A percentile compares a stretch with the other conserved stretches of the same genome.
These are phyloP conservation scores for Halisarca cf. caerulea DNA, from an alignment of 37 sponge, comb jelly and placozoan genomes.

Conservation along the genomic window DNA sequence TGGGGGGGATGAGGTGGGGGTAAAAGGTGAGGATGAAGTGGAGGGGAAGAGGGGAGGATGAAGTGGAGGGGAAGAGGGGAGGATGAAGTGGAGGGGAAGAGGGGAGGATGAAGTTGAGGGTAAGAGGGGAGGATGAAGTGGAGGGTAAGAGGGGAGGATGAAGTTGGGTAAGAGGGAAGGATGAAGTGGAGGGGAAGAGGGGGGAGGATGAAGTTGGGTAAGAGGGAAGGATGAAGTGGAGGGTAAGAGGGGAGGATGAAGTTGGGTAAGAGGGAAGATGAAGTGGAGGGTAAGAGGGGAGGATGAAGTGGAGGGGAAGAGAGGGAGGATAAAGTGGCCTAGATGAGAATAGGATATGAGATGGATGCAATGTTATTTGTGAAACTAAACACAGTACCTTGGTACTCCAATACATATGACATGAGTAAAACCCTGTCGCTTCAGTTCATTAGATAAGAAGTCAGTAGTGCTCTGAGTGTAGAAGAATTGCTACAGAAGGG, in stretches of 20 bases:
- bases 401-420: conserved; percentile 88
- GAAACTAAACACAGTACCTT: too few species aligned
- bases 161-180: not conserved
- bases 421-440: conserved; percentile 38
- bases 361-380: too few species aligned
- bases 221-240: too few species aligned
- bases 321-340: too few species aligned
- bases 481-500: conserved; percentile 71
- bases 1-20: not conserved
- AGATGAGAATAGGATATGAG: too few species aligned
- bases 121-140: too few species aligned
- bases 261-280: too few species aligned
- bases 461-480: conserved; percentile 50
- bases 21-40: not conserved
- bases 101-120: too few species aligned
- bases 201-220: too few species aligned
- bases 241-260: too few species aligned
- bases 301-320: not conserved
- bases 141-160: not conserved
- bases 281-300: not conserved
- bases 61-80: not conserved
- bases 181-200: not conserved
- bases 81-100: too few species aligned
- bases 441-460: conserved; percentile 56
- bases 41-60: not conserved